These are phyloP conservation scores for Acinonyx jubatus DNA, from an alignment of 2,113 vertebrate species.

Conservation along the genomic window DNA sequence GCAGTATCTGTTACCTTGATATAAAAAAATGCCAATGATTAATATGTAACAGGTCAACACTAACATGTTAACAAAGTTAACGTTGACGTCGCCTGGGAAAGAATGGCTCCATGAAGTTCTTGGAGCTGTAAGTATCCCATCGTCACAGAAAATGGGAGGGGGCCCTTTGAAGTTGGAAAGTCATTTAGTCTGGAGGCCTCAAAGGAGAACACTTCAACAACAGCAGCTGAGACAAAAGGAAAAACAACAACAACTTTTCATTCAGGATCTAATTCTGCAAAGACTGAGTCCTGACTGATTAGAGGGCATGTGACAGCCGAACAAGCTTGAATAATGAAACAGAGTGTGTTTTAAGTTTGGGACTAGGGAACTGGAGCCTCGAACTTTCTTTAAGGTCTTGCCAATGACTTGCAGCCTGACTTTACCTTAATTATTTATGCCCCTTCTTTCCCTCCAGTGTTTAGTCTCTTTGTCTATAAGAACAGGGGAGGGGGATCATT, in stretches of 20 bases:
- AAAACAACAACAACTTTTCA: neutral
- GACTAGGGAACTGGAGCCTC: neutral
- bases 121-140: neutral
- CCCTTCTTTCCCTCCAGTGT: neutral
- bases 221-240: conserved; percentile 15
- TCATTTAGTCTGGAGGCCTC: conserved; percentile 26
- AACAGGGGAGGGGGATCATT: neutral
- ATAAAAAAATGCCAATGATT: neutral
- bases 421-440: conserved; percentile 31
- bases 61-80: neutral
- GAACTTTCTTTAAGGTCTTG: conserved; percentile 61
- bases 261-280: conserved; percentile 20
- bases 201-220: conserved; percentile 10
- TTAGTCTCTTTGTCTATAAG: conserved; percentile 38
- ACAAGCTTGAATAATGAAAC: conserved; percentile 32
- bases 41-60: neutral
- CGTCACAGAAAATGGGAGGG: neutral
- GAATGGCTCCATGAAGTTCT: neutral
- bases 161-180: conserved; percentile 27
- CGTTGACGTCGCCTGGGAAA: neutral
- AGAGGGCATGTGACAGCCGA: conserved; percentile 48
- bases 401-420: conserved; percentile 30
- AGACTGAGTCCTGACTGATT: conserved; percentile 29
- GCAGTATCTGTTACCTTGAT: neutral
- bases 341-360: neutral